Evolutionary conservation across 1,140 invertebrate species (phyloP), one percentile per base, ranked within the genome.

Genomic region (Melanaphis sacchari): DNA sequence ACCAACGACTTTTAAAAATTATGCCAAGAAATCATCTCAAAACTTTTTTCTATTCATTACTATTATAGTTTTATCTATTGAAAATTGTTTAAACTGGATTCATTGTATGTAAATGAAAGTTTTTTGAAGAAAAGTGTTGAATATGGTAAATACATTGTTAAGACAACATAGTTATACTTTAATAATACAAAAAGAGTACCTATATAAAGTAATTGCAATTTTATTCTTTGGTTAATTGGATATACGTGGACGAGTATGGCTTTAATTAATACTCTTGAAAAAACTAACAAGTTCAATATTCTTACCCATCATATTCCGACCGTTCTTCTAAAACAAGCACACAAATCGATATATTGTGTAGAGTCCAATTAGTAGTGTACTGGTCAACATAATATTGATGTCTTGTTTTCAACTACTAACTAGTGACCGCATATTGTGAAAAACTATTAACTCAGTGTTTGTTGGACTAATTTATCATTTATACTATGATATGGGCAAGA

Each of bases 381-480:
- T 38, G n/a, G 46, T 52, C n/a, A 9, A 36, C n/a, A 31, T 43
- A n/a, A 11, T 41, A 43, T 85, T 26, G 24, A 85, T 31, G 31
- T 85, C 9, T 26, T 31, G 31, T 26, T 54, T 8, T 54, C 36
- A 40, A 49, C 41, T 85, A n/a, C 7, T n/a, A 21, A 49, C 26
- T 85, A 49, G 18, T n/a, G n/a, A 88, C 52, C 88, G 31, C 88
- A 90, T 90, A 90, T 54, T 26, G 88, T 31, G 49, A 89, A 89
- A 59, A 59, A 11, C 36, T 38, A 90, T 90, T 90, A 59, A 90
- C 7, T 9, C 88, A 9, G 38, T 31, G 24, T 9, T 38, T 38
- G 88, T 54, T 54, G n/a, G 22, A 52, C 40, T 85, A 84, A 84
- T 66, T 18, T 66, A 59, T 31, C 31, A 59, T 59, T 15, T 31